Evolutionary conservation across 2,888 invertebrate genomes (phyloP), one percentile per base, ranked within the genome.

Genomic region (Autographa gamma): DNA sequence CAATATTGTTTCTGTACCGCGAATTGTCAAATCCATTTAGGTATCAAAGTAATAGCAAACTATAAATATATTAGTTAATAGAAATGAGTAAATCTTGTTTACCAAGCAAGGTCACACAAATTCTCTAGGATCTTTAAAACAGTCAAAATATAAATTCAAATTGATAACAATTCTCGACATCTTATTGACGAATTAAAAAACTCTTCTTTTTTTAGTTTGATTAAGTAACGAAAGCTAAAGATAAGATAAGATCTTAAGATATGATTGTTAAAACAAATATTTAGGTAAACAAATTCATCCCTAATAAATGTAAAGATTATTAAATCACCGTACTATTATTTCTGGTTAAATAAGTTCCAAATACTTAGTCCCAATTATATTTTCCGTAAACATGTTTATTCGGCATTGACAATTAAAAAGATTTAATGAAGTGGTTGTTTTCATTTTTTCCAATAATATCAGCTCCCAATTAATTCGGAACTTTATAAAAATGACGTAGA

Each of bases 51-150:
- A 25, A 54, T 56, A 6, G 13, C 54, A 5, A 56, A 56, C 25
- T 25, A 56, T 56, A 56, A 56, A 56, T 56, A 56, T 19, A 11
- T 56, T 56, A 19, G 54, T 11, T 56, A 56, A 25, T 54, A 19
- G 54, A 54, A 54, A 54, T 56, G 9, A 25, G 19, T 13, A 13
- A 25, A 56, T 13, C 54, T 25, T 56, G 11, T 54, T 54, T 11
- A 19, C 19, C 19, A 54, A 18, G 19, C 19, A 19, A 9, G 54
- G 11, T 54, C n/a, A n/a, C n/a, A 5, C 14, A n/a, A 18, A 34
- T 34, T 16, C 54, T 4, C 54, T 11, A 19, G 3, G 7, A 3
- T 54, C 0, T 13, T 18, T 18, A 43, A 14, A 13, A 43, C 1
- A 8, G 6, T 43, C 14, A 16, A 16, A 16, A 3, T 14, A 0